Conservation (phyloP, 2,797 vertebrate species). For the Selene dorsalis region DNA sequence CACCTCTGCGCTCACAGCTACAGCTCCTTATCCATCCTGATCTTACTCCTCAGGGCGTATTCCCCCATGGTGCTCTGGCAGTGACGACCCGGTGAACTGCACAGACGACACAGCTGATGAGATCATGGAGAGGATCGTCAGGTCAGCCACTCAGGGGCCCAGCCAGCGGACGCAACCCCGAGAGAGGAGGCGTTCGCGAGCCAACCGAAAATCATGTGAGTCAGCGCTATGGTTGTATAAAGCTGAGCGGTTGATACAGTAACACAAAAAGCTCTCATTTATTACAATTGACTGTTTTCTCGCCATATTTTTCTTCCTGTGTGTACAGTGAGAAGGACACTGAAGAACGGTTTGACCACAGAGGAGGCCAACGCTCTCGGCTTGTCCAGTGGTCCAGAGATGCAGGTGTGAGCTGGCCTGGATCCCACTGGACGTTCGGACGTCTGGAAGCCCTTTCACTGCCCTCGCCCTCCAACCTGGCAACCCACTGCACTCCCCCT, state of each 20-base stretch:
- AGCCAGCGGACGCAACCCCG: constrained; percentile 91
- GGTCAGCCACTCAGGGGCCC: constrained; percentile 97
- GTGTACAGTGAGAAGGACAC: constrained; percentile 92
- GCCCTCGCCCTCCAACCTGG: constrained; percentile 68
- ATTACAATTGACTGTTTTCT: not conserved
- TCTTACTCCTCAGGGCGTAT: constrained; percentile 81
- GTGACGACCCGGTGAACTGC: constrained; percentile 87
- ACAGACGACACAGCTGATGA: constrained; percentile 94
- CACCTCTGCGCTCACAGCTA: not conserved
- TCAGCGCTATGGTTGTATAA: not conserved
- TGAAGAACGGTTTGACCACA: constrained; percentile 93
- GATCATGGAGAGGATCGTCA: constrained; percentile 98
- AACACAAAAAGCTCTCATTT: not conserved
- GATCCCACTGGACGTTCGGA: constrained; percentile 43
- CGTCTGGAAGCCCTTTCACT: constrained; percentile 63
- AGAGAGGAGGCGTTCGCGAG: constrained; percentile 93
- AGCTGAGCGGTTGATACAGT: not conserved
- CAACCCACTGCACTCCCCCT: constrained; percentile 48
- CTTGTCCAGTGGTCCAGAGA: constrained; percentile 91
- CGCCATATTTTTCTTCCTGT: not conserved
- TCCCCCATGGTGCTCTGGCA: constrained; percentile 87
- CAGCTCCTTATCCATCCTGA: not conserved
- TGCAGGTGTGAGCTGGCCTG: constrained; percentile 89
- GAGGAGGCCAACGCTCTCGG: constrained; percentile 96
- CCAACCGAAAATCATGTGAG: constrained; percentile 96